A percentile compares a stretch with the other conserved stretches of the same genome.
Conservation (phyloP, 2,113 vertebrate genomes). For the Anhinga anhinga region DNA sequence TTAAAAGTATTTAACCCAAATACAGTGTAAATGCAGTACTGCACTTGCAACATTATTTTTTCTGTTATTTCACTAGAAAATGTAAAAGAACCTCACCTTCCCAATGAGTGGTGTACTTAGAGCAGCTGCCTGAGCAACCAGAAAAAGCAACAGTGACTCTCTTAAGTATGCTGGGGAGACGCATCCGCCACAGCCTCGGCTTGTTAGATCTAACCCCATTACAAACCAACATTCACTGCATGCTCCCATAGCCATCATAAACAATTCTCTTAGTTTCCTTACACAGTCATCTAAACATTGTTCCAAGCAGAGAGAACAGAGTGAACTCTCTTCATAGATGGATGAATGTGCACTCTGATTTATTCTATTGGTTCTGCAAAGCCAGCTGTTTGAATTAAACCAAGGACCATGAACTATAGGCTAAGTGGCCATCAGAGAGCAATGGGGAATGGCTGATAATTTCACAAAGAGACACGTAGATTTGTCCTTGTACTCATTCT, state of each 20-base stretch:
- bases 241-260: neutral
- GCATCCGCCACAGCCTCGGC: neutral
- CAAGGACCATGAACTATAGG: neutral
- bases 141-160: neutral
- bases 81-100: neutral
- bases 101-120: neutral
- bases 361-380: neutral
- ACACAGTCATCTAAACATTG: neutral
- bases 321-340: neutral
- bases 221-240: neutral
- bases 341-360: neutral
- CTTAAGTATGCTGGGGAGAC: neutral
- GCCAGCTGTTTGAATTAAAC: neutral
- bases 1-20: neutral
- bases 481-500: neutral
- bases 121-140: neutral
- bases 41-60: neutral
- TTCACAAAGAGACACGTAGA: neutral
- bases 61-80: neutral
- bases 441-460: neutral
- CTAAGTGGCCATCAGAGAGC: neutral
- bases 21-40: neutral
- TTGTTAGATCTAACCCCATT: neutral
- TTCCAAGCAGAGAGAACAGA: neutral
- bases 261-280: neutral